Conservation (phyloP, 2,797 vertebrate genomes). For the Calcarius lapponicus region DNA sequence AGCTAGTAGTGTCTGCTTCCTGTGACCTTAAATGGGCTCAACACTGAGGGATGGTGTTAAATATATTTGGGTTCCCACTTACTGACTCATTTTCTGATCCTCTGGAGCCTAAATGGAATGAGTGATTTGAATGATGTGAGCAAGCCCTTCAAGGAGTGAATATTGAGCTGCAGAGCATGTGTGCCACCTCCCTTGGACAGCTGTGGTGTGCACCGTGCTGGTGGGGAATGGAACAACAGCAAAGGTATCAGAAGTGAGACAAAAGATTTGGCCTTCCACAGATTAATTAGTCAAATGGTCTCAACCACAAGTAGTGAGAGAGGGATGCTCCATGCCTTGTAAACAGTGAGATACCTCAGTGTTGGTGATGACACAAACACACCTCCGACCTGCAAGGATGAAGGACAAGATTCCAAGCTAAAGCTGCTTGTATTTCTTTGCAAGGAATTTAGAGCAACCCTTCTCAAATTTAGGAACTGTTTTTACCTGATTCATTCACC, state of each 20-base stretch:
- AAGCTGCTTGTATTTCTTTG: neutral
- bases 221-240: neutral
- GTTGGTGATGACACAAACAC: neutral
- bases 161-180: rapidly evolving
- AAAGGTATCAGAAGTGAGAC: neutral
- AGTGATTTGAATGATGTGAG: neutral
- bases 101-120: neutral
- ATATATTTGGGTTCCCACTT: neutral
- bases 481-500: neutral
- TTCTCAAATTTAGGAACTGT: neutral
- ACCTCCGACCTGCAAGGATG: neutral
- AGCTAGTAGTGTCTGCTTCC: neutral
- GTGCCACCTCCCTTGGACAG: neutral
- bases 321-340: neutral
- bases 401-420: neutral
- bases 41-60: neutral
- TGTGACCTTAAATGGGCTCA: neutral
- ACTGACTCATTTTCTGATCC: neutral
- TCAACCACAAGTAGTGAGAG: neutral
- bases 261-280: neutral
- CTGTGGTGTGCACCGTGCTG: neutral
- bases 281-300: neutral
- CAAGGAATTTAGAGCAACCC: neutral
- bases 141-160: neutral
- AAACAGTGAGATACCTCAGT: neutral